Evolutionary conservation across 1,140 invertebrate species (phyloP).

Genomic region (Yoshiicerus persimilis): DNA sequence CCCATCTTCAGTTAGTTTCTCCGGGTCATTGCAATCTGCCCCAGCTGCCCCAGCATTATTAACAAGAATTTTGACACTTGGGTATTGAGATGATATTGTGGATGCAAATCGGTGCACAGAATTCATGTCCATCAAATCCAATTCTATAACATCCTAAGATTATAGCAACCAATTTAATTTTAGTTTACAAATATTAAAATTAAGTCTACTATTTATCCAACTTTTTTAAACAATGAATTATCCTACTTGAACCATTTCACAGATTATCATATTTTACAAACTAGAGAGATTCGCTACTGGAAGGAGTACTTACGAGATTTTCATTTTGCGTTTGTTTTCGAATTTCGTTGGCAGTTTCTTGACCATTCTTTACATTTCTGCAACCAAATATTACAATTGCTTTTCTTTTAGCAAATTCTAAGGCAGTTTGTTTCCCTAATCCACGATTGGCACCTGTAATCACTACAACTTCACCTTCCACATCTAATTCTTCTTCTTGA

Average conservation of each 20-base stretch:
- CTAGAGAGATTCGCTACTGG: no score
- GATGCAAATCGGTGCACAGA: constrained; percentile 47
- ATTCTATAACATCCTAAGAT: neutral
- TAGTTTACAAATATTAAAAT: neutral
- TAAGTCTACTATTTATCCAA: no score
- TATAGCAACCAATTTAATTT: neutral
- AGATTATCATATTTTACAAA: no score
- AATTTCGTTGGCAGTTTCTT: neutral
- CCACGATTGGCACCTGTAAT: constrained; percentile 10
- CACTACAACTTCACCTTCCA: neutral
- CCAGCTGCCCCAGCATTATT: constrained; percentile 56
- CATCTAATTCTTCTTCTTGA: neutral
- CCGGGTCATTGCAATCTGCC: neutral
- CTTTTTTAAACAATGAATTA: no score
- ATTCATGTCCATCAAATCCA: constrained; percentile 44
- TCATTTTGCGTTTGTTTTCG: neutral
- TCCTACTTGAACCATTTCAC: no score
- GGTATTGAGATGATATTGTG: constrained; percentile 48
- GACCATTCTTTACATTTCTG: neutral
- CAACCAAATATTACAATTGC: neutral
- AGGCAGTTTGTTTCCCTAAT: neutral
- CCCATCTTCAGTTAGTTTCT: neutral
- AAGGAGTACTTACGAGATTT: neutral
- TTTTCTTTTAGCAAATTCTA: neutral
- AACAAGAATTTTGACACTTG: constrained; percentile 57